Evolutionary conservation across 2,797 vertebrate genomes (phyloP), one percentile per base, ranked within the genome.

Genomic region (Spinus olivaceus): DNA sequence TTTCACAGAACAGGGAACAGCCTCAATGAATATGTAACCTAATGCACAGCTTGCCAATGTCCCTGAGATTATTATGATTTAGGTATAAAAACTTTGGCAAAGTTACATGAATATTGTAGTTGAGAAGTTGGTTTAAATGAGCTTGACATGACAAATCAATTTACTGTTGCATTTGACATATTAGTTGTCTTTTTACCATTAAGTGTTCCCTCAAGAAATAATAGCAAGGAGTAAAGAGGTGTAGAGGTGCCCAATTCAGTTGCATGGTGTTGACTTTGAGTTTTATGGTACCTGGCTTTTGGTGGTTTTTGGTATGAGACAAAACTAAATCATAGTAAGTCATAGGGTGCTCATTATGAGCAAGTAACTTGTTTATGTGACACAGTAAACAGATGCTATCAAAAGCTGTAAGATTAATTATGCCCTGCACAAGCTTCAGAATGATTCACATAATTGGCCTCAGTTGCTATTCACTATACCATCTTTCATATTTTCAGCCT

Each of bases 121-220:
- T 33, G 6, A 59, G 76, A 94, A 61, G 41, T 86, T 86, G 37
- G 9, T 90, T 96, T 96, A 97, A 97, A 96, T 87, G 78, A 97
- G 78, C 76, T 72, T 80, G 70, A 95, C 69, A 83, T 90, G 49
- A 56, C 39, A 53, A 92, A 93, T 96, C 50, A 88, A 85, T 95
- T 96, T 95, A 56, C 83, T 95, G 47, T 95, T 56, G n/a, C 27
- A 21, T 94, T 86, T 96, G 89, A 95, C 69, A 24, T 71, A 92
- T 88, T 63, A 89, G 63, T 93, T 96, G 61, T 94, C 72, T 96
- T 97, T 94, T 95, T 84, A 95, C 44, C 70, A 92, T 54, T 74
- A 64, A 95, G 30, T 81, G 39, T 92, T 79, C 73, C 82, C 77
- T 74, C 59, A 86, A 87, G 86, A 97, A 95, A 96, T 69, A 33